phyloP scores from a whole-genome alignment of 2,888 invertebrate species.

The Globia sparganii region DNA sequence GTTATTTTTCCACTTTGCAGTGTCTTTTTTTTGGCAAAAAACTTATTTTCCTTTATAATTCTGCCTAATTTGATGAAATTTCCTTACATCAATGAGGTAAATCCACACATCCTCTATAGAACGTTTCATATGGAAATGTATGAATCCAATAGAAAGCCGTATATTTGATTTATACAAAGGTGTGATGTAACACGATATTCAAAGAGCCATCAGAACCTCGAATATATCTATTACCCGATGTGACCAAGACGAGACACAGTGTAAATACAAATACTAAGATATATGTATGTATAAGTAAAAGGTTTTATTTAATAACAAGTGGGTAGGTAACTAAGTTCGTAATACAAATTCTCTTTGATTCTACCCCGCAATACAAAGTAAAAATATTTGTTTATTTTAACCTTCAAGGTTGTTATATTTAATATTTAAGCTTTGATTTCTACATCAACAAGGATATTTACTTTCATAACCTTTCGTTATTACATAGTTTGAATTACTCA shows the following conservation, averaged over 20 bases:
- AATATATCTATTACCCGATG: conserved; percentile 14
- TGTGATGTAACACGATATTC: conserved; percentile 27
- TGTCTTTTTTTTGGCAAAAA: too few relatives aligned
- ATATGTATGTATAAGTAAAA: not conserved
- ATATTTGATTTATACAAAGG: conserved; percentile 37
- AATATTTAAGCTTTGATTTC: conserved; percentile 45
- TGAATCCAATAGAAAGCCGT: not conserved
- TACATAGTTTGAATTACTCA: conserved; percentile 16
- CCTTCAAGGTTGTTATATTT: conserved; percentile 27
- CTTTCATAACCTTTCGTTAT: conserved; percentile 20
- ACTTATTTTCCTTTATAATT: conserved; percentile 10
- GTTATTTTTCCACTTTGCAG: too few relatives aligned
- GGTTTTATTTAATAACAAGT: conserved; percentile 18
- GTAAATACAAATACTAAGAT: not conserved
- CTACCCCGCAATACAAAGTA: not conserved
- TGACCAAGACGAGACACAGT: conserved; percentile 20
- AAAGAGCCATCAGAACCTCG: conserved; percentile 23
- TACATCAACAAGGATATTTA: conserved; percentile 18
- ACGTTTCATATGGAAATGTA: not conserved
- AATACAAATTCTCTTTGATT: conserved; percentile 36
- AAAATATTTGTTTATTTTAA: conserved; percentile 13
- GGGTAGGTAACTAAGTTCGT: conserved; percentile 20
- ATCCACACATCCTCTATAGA: not conserved
- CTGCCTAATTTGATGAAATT: conserved; percentile 21
- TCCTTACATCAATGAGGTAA: conserved; percentile 24